Percentiles rank a stretch among this genome's conserved stretches.
phyloP scores from a whole-genome alignment of 2,797 vertebrate species.

The Poliocrania exsul region DNA sequence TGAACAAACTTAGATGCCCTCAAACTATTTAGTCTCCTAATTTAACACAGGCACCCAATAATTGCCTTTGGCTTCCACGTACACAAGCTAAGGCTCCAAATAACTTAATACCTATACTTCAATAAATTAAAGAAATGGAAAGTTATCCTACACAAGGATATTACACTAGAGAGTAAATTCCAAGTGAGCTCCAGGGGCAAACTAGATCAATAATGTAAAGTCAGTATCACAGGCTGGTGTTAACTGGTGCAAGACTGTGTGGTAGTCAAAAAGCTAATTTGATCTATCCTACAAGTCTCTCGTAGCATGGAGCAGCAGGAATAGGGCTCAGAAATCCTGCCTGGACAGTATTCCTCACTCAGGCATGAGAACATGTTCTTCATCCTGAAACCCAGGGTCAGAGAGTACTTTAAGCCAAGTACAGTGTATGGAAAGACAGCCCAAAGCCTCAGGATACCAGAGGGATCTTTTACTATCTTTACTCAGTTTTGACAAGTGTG shows the following conservation, averaged over 20 bases:
- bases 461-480: not conserved
- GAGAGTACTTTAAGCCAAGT: not conserved
- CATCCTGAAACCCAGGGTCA: not conserved
- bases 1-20: not conserved
- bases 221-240: not conserved
- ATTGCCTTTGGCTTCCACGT: not conserved
- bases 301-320: not conserved
- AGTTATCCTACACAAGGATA: not conserved
- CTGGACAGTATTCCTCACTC: not conserved
- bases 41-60: not conserved
- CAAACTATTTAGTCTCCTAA: not conserved
- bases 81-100: not conserved
- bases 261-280: not conserved
- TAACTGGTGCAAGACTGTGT: not conserved
- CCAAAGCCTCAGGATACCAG: not conserved
- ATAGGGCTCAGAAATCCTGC: not conserved
- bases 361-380: not conserved
- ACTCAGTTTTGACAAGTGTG: not conserved
- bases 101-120: not conserved
- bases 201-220: not conserved
- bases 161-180: not conserved
- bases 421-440: not conserved
- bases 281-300: not conserved
- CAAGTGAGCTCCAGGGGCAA: not conserved
- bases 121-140: not conserved